A percentile compares a stretch with the other conserved stretches of the same genome.
Conservation (phyloP, 2,888 invertebrate genomes). For the Laspeyria flexula region DNA sequence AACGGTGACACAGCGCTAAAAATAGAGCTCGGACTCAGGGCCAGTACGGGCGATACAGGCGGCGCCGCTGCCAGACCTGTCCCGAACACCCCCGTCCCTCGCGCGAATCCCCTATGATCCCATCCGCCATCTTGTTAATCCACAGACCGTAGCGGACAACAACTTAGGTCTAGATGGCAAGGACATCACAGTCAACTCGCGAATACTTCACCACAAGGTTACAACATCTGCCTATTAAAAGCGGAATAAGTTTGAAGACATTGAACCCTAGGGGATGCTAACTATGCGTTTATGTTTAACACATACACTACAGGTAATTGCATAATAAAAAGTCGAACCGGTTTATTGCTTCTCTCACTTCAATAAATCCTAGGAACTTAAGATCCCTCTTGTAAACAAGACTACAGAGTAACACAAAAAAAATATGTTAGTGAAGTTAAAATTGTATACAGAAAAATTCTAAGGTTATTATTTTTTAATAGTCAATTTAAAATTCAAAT, state of each 20-base stretch:
- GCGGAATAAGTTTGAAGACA: slow-evolving; percentile 33
- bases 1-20: slow-evolving; percentile 84
- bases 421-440: slow-evolving; percentile 2
- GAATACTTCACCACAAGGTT: slow-evolving; percentile 46
- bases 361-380: slow-evolving; percentile 46
- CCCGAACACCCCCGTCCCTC: slow-evolving; percentile 67
- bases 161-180: slow-evolving; percentile 63
- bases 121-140: slow-evolving; percentile 78
- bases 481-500: no score
- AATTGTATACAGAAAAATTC: no score
- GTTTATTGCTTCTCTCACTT: slow-evolving; percentile 56
- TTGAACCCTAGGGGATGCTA: slow-evolving; percentile 43
- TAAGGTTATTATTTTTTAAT: no score
- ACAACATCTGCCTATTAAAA: slow-evolving; percentile 35
- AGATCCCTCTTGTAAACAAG: slow-evolving; percentile 43
- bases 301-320: slow-evolving; percentile 49
- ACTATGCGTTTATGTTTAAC: slow-evolving; percentile 35
- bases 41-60: slow-evolving; percentile 61
- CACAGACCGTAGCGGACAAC: slow-evolving; percentile 65
- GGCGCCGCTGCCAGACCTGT: slow-evolving; percentile 57
- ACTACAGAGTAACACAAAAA: slow-evolving; percentile 28
- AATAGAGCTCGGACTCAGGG: slow-evolving; percentile 74
- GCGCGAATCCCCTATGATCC: slow-evolving; percentile 58
- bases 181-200: slow-evolving; percentile 57
- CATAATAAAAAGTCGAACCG: slow-evolving; percentile 56